Evolutionary conservation across 2,888 invertebrate genomes (phyloP).

Genomic region (Meganola albula): DNA sequence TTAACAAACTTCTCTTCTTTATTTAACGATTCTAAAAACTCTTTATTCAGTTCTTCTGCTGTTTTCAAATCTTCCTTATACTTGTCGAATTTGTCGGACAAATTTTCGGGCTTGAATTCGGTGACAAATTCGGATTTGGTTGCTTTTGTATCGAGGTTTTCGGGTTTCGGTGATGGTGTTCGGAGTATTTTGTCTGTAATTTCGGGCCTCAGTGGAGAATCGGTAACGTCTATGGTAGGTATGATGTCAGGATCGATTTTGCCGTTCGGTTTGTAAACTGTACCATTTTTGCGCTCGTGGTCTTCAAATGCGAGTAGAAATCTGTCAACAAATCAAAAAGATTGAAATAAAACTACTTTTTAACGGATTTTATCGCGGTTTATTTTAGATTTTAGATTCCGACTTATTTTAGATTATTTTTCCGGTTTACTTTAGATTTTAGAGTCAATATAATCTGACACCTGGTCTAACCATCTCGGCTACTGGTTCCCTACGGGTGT

Average conservation of each 20-base stretch:
- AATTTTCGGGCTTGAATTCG: neutral
- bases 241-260: slow-evolving; percentile 35
- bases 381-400: too few species aligned
- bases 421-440: too few species aligned
- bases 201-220: slow-evolving; percentile 53
- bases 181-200: slow-evolving; percentile 26
- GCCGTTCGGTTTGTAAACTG: slow-evolving; percentile 44
- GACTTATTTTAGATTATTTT: too few species aligned
- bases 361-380: too few species aligned
- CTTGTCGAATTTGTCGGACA: neutral
- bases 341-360: neutral
- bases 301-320: slow-evolving; percentile 83
- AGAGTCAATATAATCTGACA: too few species aligned
- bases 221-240: slow-evolving; percentile 62
- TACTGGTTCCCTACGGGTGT: too few species aligned
- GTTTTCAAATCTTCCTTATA: slow-evolving; percentile 44
- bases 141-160: slow-evolving; percentile 1
- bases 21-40: slow-evolving; percentile 61
- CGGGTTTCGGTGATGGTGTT: slow-evolving; percentile 30
- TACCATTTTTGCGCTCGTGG: slow-evolving; percentile 67
- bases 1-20: slow-evolving; percentile 45
- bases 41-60: slow-evolving; percentile 60
- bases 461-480: too few species aligned
- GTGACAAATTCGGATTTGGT: neutral
- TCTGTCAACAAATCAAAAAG: slow-evolving; percentile 52